Percentiles rank a stretch among this genome's conserved stretches.
Conservation (phyloP, 2,113 vertebrate genomes). For the Limanda limanda region DNA sequence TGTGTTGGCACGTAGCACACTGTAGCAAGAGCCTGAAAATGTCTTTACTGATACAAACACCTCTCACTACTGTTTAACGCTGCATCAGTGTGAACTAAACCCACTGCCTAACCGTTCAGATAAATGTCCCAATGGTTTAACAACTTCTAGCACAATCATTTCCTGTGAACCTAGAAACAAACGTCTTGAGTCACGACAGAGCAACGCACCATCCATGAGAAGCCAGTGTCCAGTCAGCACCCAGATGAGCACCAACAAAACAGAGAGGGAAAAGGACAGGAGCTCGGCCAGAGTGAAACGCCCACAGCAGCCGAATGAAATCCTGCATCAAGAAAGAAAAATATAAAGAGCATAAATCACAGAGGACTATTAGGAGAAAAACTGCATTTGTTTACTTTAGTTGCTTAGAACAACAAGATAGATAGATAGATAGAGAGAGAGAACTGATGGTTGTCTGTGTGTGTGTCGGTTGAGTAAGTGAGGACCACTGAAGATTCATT, state of each 20-base stretch:
- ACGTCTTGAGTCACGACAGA: neutral
- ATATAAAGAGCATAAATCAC: neutral
- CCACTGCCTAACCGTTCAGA: too few relatives aligned
- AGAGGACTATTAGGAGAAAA: neutral
- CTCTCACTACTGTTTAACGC: too few relatives aligned
- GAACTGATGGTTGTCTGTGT: too few relatives aligned
- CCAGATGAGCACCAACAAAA: constrained; percentile 99
- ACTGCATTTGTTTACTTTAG: too few relatives aligned
- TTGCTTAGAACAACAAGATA: too few relatives aligned
- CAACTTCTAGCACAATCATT: neutral
- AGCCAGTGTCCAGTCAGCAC: constrained; percentile 99
- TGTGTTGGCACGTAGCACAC: too few relatives aligned
- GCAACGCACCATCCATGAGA: constrained; percentile 94
- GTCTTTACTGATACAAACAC: too few relatives aligned
- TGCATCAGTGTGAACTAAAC: too few relatives aligned
- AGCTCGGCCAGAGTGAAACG: constrained; percentile 98
- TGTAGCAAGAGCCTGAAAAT: too few relatives aligned
- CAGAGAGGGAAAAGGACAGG: constrained; percentile 95
- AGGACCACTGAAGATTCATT: neutral
- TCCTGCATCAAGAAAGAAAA: constrained; percentile 80
- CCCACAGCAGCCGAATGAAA: constrained; percentile 98
- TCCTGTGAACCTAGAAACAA: neutral
- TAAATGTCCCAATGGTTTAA: too few relatives aligned
- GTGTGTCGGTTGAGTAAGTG: too few relatives aligned
- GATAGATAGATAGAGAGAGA: too few relatives aligned